These are phyloP conservation scores for Nemoura dubitans DNA, from an alignment of 2,888 invertebrate genomes.

Conservation along the genomic window DNA sequence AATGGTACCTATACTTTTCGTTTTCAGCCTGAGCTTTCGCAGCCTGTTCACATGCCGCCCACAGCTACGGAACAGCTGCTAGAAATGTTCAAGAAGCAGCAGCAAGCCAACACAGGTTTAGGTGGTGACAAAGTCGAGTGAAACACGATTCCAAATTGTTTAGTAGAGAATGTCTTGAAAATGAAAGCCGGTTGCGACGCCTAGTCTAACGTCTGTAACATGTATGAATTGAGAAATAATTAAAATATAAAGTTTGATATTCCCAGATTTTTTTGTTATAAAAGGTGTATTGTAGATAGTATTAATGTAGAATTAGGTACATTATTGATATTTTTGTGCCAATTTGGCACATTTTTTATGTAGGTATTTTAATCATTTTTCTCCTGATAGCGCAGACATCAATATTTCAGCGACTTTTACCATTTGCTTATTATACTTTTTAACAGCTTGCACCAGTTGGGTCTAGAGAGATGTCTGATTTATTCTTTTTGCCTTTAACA, in stretches of 20 bases:
- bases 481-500: neutral
- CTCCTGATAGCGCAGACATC: neutral
- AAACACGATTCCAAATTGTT: neutral
- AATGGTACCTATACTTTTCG: slow-evolving; percentile 42
- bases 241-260: too few relatives aligned
- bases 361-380: too few relatives aligned
- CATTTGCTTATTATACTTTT: too few relatives aligned
- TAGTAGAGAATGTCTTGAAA: neutral
- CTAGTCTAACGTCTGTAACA: neutral
- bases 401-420: too few relatives aligned
- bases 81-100: slow-evolving; percentile 69
- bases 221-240: neutral
- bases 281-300: too few relatives aligned
- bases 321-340: too few relatives aligned
- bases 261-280: too few relatives aligned
- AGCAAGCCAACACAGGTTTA: slow-evolving; percentile 53
- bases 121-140: slow-evolving; percentile 33
- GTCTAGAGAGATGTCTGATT: neutral
- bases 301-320: too few relatives aligned
- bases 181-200: neutral
- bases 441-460: neutral
- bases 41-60: slow-evolving; percentile 64
- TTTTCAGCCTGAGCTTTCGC: slow-evolving; percentile 64
- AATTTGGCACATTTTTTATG: too few relatives aligned
- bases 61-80: slow-evolving; percentile 77